These are phyloP conservation scores for Coelinius sp. DNA, from an alignment of 2,888 invertebrate genomes.

Conservation along the genomic window DNA sequence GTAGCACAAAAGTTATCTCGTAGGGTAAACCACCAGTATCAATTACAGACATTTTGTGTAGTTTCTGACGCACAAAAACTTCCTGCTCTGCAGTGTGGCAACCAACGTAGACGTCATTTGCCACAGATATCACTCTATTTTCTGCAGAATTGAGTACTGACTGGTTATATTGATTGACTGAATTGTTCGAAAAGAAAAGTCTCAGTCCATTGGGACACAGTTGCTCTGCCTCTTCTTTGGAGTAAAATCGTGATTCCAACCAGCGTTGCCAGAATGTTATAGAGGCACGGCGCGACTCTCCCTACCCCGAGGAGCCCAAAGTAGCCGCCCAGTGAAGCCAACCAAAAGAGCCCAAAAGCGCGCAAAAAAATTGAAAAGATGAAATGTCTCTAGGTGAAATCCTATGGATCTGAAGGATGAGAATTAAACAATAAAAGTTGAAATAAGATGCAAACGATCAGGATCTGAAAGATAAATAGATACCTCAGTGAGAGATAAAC, in stretches of 20 bases:
- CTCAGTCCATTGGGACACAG: slow-evolving; percentile 52
- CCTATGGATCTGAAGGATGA: no score
- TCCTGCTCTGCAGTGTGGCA: slow-evolving; percentile 15
- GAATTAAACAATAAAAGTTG: neutral
- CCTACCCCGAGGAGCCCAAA: slow-evolving; percentile 12
- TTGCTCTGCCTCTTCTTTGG: slow-evolving; percentile 28
- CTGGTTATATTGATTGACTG: slow-evolving; percentile 57
- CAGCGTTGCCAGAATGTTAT: slow-evolving; percentile 1
- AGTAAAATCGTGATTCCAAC: slow-evolving; percentile 28
- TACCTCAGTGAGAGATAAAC: no score
- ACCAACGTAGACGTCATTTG: slow-evolving; percentile 19
- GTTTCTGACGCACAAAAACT: slow-evolving; percentile 27
- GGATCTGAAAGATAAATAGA: no score
- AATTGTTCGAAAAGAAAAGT: slow-evolving; percentile 54
- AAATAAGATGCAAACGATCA: neutral
- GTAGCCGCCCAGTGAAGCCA: neutral
- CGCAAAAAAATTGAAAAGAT: neutral
- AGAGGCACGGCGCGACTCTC: neutral
- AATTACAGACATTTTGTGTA: slow-evolving; percentile 49
- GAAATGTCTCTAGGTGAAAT: neutral
- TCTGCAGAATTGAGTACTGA: slow-evolving; percentile 17
- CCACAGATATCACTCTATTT: slow-evolving; percentile 18
- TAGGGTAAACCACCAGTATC: slow-evolving; percentile 59
- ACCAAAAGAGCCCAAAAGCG: neutral
- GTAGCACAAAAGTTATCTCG: slow-evolving; percentile 45